These are phyloP conservation scores for Threskiornis aethiopicus DNA, from an alignment of 2,797 vertebrate species.

Conservation along the genomic window DNA sequence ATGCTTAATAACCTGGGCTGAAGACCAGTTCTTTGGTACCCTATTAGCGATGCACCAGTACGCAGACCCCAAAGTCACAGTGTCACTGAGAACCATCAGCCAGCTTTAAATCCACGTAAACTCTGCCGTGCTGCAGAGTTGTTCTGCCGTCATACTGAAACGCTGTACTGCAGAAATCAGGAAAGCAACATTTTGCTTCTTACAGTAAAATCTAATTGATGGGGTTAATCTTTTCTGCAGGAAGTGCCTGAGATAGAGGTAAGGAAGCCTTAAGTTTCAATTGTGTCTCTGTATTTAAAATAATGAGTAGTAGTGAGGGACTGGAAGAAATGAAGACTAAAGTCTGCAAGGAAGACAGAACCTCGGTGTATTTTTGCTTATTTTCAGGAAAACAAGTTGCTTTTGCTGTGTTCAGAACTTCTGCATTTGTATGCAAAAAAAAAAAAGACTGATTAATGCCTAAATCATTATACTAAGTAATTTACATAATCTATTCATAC, in stretches of 20 bases:
- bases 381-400: not conserved
- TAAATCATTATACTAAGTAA: not conserved
- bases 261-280: not conserved
- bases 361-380: not conserved
- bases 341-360: not conserved
- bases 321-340: not conserved
- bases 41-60: not conserved
- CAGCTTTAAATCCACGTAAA: rapidly evolving
- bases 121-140: rapidly evolving
- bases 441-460: not conserved
- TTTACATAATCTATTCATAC: not conserved
- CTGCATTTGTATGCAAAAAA: not conserved
- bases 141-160: rapidly evolving
- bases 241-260: too few relatives aligned
- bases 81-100: not conserved
- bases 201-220: rapidly evolving
- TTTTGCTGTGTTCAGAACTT: not conserved
- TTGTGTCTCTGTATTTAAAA: not conserved
- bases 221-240: not conserved
- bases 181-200: too few relatives aligned
- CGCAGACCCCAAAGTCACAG: not conserved
- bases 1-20: not conserved
- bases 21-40: not conserved
- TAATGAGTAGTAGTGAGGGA: not conserved
- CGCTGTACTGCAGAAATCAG: rapidly evolving